Evolutionary conservation across 2,797 vertebrate species (phyloP), one percentile per base, ranked within the genome.

Genomic region (Enteromius fasciolatus): DNA sequence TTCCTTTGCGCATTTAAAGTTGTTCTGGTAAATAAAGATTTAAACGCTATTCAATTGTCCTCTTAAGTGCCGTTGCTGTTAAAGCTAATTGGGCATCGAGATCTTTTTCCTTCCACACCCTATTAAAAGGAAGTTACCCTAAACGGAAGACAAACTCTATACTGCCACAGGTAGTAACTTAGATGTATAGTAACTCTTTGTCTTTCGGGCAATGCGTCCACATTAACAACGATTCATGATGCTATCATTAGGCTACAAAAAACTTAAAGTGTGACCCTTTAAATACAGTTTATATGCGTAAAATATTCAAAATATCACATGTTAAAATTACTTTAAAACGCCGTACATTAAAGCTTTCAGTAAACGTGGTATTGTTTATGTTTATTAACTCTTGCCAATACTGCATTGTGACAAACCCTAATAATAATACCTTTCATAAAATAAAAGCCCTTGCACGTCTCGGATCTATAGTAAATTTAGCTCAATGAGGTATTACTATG

Each of bases 21-120:
- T 94, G 94, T 95, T 95, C 94, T 95, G 95, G 94, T 96, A 96
- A 96, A 97, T 96, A 95, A 96, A 96, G 96, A 96, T 97, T 96
- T 96, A 96, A 97, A 95, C 95, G 95, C 93, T 95, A 92, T 91
- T 94, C 95, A 93, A 95, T 95, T 94, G 95, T 95, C 95, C 96
- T 91, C 94, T 96, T 97, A 96, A 96, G 95, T 95, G 94, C 94
- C 95, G 93, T 94, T 92, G 95, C 95, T 94, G 94, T 96, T 96
- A 93, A 96, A 95, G 94, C 94, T 96, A 95, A 97, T 96, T 95
- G 95, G 95, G 94, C 95, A 91, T 92, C 90, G 92, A 91, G 92
- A 92, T 94, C 76, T 93, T 93, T 95, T 94, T 8, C 54, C 92
- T 93, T 89, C 93, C 87, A 86, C 92, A 89, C 92, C 83, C 89